A percentile compares a stretch with the other conserved stretches of the same genome.
phyloP scores from a whole-genome alignment of 1,140 invertebrate genomes.

The Scaptomyza graminum region DNA sequence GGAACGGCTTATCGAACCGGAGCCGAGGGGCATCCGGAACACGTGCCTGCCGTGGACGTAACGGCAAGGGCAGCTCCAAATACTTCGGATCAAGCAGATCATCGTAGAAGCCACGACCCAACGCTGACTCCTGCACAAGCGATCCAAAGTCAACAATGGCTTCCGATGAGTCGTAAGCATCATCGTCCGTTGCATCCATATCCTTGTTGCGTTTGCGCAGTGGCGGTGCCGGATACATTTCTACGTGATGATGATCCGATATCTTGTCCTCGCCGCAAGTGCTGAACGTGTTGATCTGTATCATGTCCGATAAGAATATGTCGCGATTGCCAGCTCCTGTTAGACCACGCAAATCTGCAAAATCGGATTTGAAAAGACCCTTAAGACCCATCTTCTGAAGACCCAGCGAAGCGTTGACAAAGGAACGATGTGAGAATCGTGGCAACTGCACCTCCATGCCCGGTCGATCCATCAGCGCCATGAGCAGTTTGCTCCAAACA shows the following conservation, averaged over 20 bases:
- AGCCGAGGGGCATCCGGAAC: slow-evolving; percentile 89
- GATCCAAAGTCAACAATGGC: slow-evolving; percentile 68
- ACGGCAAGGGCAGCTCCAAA: slow-evolving; percentile 87
- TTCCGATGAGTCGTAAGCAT: slow-evolving; percentile 64
- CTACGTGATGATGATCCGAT: slow-evolving; percentile 89
- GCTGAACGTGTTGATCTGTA: slow-evolving; percentile 91
- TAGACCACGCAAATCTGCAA: slow-evolving; percentile 91
- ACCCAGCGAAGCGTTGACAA: slow-evolving; percentile 90
- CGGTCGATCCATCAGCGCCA: slow-evolving; percentile 88
- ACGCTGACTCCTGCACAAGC: slow-evolving; percentile 84
- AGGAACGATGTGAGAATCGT: slow-evolving; percentile 91
- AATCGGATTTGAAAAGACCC: slow-evolving; percentile 89
- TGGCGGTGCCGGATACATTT: slow-evolving; percentile 90
- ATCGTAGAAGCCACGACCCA: slow-evolving; percentile 86
- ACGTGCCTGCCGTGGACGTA: slow-evolving; percentile 89
- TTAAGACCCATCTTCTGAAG: slow-evolving; percentile 91
- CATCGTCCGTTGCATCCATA: slow-evolving; percentile 65
- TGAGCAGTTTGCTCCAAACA: slow-evolving; percentile 89
- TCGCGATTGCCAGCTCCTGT: slow-evolving; percentile 89
- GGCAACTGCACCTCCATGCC: slow-evolving; percentile 92
- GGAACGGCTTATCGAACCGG: slow-evolving; percentile 92
- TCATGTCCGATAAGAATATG: slow-evolving; percentile 90
- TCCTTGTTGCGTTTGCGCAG: slow-evolving; percentile 84
- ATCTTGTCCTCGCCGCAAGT: slow-evolving; percentile 91
- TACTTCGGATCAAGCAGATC: slow-evolving; percentile 86